phyloP scores from a whole-genome alignment of 2,113 vertebrate species.

The Platanista minor region DNA sequence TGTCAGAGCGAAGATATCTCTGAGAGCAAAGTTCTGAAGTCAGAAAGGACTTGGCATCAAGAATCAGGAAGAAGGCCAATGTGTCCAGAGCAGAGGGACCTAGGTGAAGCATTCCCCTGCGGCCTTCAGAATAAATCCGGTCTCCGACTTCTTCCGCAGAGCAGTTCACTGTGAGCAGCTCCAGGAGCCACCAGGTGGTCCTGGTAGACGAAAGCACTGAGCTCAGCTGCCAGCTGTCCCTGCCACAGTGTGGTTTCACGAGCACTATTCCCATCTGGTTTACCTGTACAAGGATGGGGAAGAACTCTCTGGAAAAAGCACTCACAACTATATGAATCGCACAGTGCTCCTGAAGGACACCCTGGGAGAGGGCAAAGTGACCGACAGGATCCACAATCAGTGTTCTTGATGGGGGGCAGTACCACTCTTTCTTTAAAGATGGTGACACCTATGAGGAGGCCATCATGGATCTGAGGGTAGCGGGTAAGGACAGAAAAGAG shows the following conservation, averaged over 20 bases:
- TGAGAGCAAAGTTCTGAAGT: background rate
- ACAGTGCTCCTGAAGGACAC: background rate
- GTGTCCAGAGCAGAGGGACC: too few relatives aligned
- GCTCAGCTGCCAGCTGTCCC: background rate
- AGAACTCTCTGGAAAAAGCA: background rate
- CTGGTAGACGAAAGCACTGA: background rate
- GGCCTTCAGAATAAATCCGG: background rate
- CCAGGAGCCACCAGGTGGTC: background rate
- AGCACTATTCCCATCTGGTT: background rate
- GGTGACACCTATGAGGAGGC: background rate
- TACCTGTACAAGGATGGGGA: background rate
- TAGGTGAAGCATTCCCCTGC: too few relatives aligned
- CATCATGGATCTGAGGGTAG: background rate
- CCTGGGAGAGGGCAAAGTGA: constrained; percentile 9
- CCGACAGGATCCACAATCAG: background rate
- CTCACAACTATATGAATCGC: background rate
- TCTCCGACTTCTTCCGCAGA: background rate
- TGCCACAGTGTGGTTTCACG: background rate
- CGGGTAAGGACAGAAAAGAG: background rate
- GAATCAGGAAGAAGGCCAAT: background rate
- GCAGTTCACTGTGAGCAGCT: background rate
- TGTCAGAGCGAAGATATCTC: background rate
- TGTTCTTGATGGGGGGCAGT: constrained; percentile 5
- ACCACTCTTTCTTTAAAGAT: constrained; percentile 28
- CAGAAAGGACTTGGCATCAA: background rate